Conservation (phyloP, 1,140 invertebrate species). For the Colletes gigas region DNA sequence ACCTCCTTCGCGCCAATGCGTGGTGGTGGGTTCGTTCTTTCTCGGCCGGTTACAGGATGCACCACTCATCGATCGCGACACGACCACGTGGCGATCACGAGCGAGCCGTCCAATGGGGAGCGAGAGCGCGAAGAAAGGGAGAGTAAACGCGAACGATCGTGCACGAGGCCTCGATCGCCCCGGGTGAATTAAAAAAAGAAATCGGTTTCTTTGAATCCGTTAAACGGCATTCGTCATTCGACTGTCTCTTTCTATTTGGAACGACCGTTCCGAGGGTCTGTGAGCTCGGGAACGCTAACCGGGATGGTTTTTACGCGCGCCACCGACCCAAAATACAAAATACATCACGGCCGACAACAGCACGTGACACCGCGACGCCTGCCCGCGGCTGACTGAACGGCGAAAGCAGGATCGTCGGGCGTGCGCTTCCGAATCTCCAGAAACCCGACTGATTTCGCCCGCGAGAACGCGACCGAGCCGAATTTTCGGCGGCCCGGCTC, state of each 20-base stretch:
- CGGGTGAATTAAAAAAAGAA: background rate
- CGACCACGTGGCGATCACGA: slow-evolving; percentile 49
- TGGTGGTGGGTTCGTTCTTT: slow-evolving; percentile 23
- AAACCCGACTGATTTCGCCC: background rate
- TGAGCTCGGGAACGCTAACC: background rate
- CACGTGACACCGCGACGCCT: slow-evolving; percentile 69
- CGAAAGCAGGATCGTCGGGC: slow-evolving; percentile 12
- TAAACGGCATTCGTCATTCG: background rate
- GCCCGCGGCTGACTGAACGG: slow-evolving; percentile 66
- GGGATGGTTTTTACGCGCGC: background rate
- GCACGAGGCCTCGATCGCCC: background rate
- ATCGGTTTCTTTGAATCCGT: background rate
- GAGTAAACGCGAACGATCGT: background rate
- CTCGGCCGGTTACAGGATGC: slow-evolving; percentile 34
- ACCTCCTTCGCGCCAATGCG: slow-evolving; percentile 18
- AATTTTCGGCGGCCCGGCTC: background rate
- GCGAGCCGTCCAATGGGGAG: slow-evolving; percentile 4
- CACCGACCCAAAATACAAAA: slow-evolving; percentile 2
- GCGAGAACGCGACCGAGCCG: slow-evolving; percentile 13
- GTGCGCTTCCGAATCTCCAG: slow-evolving; percentile 30
- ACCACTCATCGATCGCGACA: slow-evolving; percentile 46
- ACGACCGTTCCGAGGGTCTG: background rate
- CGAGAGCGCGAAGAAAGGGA: background rate
- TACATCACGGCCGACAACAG: background rate
- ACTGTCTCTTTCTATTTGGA: background rate